Percentiles rank a stretch among this genome's conserved stretches.
Conservation (phyloP, 2,888 invertebrate species). For the Dinocampus coccinellae region DNA sequence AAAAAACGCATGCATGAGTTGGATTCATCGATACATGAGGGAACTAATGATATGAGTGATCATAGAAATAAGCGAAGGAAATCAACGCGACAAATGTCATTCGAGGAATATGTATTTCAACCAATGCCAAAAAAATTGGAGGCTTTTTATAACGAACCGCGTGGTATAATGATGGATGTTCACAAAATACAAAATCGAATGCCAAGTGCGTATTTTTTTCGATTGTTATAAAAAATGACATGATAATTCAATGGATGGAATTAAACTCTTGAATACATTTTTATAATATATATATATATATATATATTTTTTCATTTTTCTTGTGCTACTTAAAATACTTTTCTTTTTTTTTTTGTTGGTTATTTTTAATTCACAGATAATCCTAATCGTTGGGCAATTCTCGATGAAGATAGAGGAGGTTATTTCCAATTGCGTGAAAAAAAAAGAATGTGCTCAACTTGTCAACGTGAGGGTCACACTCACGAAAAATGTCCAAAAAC, state of each 20-base stretch:
- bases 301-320: background rate
- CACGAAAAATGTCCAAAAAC: slow-evolving; percentile 74
- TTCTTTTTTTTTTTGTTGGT: background rate
- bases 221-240: background rate
- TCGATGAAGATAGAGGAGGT: slow-evolving; percentile 52
- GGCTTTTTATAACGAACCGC: slow-evolving; percentile 77
- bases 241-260: too few species aligned
- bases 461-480: slow-evolving; percentile 77
- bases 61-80: background rate
- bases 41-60: background rate
- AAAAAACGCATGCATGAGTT: too few species aligned
- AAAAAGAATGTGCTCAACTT: slow-evolving; percentile 72
- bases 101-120: slow-evolving; percentile 52
- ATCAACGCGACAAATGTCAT: slow-evolving; percentile 30
- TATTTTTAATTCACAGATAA: slow-evolving; percentile 49
- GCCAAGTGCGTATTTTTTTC: slow-evolving; percentile 72
- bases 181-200: slow-evolving; percentile 74
- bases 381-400: slow-evolving; percentile 59
- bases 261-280: too few species aligned
- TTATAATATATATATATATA: too few species aligned
- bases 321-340: too few species aligned
- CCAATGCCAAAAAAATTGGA: slow-evolving; percentile 71
- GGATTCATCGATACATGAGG: background rate
- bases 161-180: slow-evolving; percentile 75
- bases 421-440: slow-evolving; percentile 22